Conservation (phyloP, 1,140 invertebrate species). For the Drosophila chauvacae region DNA sequence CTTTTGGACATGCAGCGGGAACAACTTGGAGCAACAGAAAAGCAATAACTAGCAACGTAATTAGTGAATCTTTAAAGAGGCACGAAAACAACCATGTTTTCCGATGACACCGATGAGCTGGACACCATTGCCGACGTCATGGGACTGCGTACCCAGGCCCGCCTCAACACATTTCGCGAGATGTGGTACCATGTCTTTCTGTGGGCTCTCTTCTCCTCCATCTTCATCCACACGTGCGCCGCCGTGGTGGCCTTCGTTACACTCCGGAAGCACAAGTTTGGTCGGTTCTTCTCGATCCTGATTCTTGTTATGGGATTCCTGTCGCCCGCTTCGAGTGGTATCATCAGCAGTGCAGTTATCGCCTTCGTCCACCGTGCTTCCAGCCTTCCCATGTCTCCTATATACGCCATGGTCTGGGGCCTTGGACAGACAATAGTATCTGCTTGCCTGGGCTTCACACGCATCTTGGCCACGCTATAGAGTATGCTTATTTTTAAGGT, state of each 20-base stretch:
- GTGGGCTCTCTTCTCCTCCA: conserved; percentile 96
- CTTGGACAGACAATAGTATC: conserved; percentile 95
- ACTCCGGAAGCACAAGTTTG: conserved; percentile 95
- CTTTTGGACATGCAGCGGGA: conserved; percentile 15
- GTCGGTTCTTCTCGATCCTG: conserved; percentile 95
- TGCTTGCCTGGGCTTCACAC: conserved; percentile 94
- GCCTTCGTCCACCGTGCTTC: conserved; percentile 96
- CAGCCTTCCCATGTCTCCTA: conserved; percentile 93
- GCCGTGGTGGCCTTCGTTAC: conserved; percentile 95
- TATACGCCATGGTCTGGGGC: conserved; percentile 96
- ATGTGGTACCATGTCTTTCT: conserved; percentile 97
- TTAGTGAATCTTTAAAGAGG: conserved; percentile 15
- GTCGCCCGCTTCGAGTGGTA: conserved; percentile 93
- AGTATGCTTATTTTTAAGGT: not conserved
- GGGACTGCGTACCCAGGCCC: conserved; percentile 86
- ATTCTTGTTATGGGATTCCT: conserved; percentile 95
- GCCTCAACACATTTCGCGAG: conserved; percentile 90
- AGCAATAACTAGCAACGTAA: conserved; percentile 63
- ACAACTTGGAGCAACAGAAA: conserved; percentile 45
- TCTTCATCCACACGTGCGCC: conserved; percentile 95
- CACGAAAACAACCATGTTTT: conserved; percentile 84
- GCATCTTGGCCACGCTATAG: conserved; percentile 94
- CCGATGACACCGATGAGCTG: conserved; percentile 86
- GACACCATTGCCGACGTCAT: conserved; percentile 88
- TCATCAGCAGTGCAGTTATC: conserved; percentile 95